phyloP scores from a whole-genome alignment of 64 coral and sea anemone species.

The Montipora efflorescens region DNA sequence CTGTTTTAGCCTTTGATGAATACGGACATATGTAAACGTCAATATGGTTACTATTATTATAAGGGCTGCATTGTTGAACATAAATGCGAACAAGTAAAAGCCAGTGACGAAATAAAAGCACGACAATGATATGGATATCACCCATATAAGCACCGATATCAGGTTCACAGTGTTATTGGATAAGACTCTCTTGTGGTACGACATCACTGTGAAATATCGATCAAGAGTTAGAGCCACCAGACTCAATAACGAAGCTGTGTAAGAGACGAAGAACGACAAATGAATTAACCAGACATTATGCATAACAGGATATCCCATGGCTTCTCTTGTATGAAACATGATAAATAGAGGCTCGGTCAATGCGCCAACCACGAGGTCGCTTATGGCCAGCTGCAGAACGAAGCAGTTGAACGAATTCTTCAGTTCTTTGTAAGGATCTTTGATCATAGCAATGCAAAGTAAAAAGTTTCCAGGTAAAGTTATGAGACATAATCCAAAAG shows the following conservation, averaged over 20 bases:
- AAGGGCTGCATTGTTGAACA: conserved; percentile 70
- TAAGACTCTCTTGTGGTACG: conserved; percentile 61
- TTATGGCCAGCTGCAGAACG: conserved; percentile 75
- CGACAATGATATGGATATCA: conserved; percentile 62
- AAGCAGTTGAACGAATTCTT: conserved; percentile 92
- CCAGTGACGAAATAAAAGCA: conserved; percentile 73
- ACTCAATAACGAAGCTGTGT: conserved; percentile 79
- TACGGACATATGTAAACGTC: conserved; percentile 67
- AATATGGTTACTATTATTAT: conserved; percentile 65
- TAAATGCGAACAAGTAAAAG: conserved; percentile 81
- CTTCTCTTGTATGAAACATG: conserved; percentile 80
- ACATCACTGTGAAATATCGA: conserved; percentile 85
- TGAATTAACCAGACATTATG: conserved; percentile 66
- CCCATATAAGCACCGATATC: conserved; percentile 82
- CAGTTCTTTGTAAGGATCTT: conserved; percentile 80
- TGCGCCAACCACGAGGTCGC: conserved; percentile 79
- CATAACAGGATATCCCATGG: conserved; percentile 69
- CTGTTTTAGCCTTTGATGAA: conserved; percentile 59
- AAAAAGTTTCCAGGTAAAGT: conserved; percentile 92
- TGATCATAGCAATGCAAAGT: conserved; percentile 73
- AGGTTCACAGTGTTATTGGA: conserved; percentile 48
- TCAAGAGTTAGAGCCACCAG: conserved; percentile 82
- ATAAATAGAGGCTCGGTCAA: conserved; percentile 85
- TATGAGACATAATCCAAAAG: conserved; percentile 65
- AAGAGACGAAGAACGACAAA: conserved; percentile 81